Base-by-base conservation (phyloP, 2,113 vertebrate species). In the Sinocyclocheilus anshuiensis region DNA sequence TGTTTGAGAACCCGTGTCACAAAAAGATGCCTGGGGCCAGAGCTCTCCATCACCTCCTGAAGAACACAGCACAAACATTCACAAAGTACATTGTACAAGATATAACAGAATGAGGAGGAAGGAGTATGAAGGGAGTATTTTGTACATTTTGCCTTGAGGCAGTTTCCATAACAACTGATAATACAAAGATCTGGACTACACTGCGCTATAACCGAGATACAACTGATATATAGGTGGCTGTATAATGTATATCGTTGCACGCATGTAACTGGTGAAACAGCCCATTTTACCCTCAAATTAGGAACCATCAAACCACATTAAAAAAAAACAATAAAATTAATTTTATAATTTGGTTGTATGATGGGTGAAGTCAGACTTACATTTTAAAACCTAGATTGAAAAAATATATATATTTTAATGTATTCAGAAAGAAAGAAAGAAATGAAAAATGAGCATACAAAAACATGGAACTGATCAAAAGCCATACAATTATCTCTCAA, bases 1-100 rank as follows among this genome's bases (percentile, higher is more conserved):
- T 98, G 97, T 87, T 97, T 94, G 92, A 96, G 92, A 90, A 99
- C 96, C 83, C 93, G 95, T 18, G 97, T 99, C 82, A 99, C 92
- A 86, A 99, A 98, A 22, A 98, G 90, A 77, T 93, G 95, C 61
- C 91, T 91, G 85, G 90, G 92, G 87, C 94, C 93, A 36, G 94
- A 91, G 57, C 89, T 94, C 84, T 96, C 93, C 96, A 99, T 97
- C 39, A 95, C 89, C 92, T 97, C 97, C 97, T 99, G 90, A 88
- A 82, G 88, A 65, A 75, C 36, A 78, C 22, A 53, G 39, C 42
- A 77, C 10, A 78, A 33, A 84, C 69, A 88, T 45, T 57, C 1
- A 57, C 33, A 78, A 39, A 87, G 55, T 36, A 55, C 10, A 24
- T 22, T 48, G 22, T n/a, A 69, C 45, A 69, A 39, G 61, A n/a